Base-by-base conservation (phyloP, 2,888 invertebrate species). In the Aporophyla lueneburgensis region DNA sequence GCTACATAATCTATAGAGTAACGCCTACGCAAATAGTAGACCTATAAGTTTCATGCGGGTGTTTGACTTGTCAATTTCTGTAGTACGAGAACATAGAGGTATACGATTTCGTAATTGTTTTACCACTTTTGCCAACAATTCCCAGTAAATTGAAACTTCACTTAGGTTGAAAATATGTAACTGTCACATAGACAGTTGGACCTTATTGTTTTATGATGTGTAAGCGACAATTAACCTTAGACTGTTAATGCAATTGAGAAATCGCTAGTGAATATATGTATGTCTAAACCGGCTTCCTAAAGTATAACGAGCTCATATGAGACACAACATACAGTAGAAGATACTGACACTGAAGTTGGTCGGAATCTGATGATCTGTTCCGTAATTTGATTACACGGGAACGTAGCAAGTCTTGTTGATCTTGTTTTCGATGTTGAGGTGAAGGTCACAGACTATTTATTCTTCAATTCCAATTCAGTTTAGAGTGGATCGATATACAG, bases 21-120 rank as follows among this genome's bases (percentile, higher is more conserved):
- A 81, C 27, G 58, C 76, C 62, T 68, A 56, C 56, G 40, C 40
- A 81, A 81, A 85, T 74, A 81, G 43, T 54, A 53, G 51, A 53
- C 16, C 53, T 83, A 61, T 56, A 68, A 65, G 63, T 76, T 85
- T 49, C 53, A 76, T 82, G 71, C 65, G 82, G 86, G 83, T 76
- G 67, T 82, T 82, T 85, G 66, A 62, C 49, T 80, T 81, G 19
- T 14, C 59, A 27, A 54, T 73, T 68, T 43, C 49, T 79, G 56
- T 53, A 53, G 27, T 56, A 53, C 27, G n/a, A 53, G 53, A 54
- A 76, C 40, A 14, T 77, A 14, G 33, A 58, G 33, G 49, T 67
- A 53, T 21, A 40, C 40, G n/a, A 63, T 40, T 16, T n/a, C 5
- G 9, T 40, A 43, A 43, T 43, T 43, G 40, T n/a, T 43, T 33